Percentiles rank a stretch among this genome's conserved stretches.
These are phyloP conservation scores for Holothuria scabra DNA, from an alignment of 53 echinoderm and acorn worm species.

Conservation along the genomic window DNA sequence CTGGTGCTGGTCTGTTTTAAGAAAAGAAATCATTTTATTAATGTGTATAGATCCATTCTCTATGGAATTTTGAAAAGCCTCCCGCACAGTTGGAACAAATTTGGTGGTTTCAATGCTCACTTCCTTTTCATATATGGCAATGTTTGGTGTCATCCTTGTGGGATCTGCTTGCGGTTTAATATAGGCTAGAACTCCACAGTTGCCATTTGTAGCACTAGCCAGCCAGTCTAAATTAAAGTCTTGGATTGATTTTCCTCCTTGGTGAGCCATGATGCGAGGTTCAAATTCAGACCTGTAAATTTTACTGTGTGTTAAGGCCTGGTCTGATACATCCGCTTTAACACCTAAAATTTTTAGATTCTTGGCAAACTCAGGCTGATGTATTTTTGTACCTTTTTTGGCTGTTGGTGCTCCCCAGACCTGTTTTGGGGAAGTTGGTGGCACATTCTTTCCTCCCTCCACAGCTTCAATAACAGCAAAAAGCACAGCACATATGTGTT, in stretches of 20 bases:
- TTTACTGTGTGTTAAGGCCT: not conserved
- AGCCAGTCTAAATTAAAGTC: slow-evolving; percentile 60
- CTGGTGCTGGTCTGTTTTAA: slow-evolving; percentile 38
- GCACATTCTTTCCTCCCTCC: slow-evolving; percentile 49
- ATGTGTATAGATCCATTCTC: not conserved
- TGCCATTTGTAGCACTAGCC: slow-evolving; percentile 67
- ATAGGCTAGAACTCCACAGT: slow-evolving; percentile 68
- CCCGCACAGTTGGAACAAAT: slow-evolving; percentile 24
- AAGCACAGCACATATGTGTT: slow-evolving; percentile 57
- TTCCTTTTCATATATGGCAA: slow-evolving; percentile 9
- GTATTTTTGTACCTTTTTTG: slow-evolving; percentile 24
- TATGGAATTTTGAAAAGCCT: slow-evolving; percentile 33
- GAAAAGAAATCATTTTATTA: not conserved
- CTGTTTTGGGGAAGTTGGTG: slow-evolving; percentile 56
- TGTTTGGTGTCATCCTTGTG: slow-evolving; percentile 39
- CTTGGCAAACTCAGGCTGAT: slow-evolving; percentile 51
- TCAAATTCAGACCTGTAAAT: slow-evolving; percentile 54
- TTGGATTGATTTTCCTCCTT: slow-evolving; percentile 34
- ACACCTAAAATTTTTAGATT: slow-evolving; percentile 55
- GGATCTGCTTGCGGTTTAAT: slow-evolving; percentile 37
- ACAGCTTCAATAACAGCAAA: slow-evolving; percentile 62
- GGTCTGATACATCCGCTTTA: slow-evolving; percentile 23
- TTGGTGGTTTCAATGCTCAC: slow-evolving; percentile 26
- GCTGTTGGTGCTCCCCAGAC: slow-evolving; percentile 56
- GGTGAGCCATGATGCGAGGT: slow-evolving; percentile 37